A percentile compares a stretch with the other conserved stretches of the same genome.
Conservation (phyloP, 2,113 vertebrate species). For the Actenoides hombroni region DNA sequence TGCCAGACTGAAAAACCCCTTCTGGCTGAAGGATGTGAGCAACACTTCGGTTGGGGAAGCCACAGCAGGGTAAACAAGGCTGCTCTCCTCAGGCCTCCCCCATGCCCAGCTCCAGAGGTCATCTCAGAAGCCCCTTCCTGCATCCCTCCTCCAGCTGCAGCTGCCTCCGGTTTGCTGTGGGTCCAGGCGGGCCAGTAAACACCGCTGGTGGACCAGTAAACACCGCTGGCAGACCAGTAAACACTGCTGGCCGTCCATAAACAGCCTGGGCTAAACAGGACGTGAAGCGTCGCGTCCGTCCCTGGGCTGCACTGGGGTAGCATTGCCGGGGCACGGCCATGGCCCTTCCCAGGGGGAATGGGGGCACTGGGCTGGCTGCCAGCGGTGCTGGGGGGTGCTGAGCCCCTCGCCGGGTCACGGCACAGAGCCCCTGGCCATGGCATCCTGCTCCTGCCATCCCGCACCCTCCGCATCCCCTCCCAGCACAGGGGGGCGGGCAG, state of each 20-base stretch:
- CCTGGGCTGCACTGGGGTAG: neutral
- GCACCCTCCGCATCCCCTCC: accelerated
- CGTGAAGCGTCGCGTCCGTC: neutral
- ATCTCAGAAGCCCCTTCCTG: neutral
- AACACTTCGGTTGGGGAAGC: neutral
- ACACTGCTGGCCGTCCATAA: neutral
- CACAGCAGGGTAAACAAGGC: slow-evolving; percentile 13
- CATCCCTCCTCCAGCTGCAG: slow-evolving; percentile 24
- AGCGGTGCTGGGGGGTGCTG: neutral
- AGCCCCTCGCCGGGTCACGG: neutral
- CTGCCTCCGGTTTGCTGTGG: slow-evolving; percentile 11
- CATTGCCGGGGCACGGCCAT: accelerated
- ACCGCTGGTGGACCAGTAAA: too few species aligned
- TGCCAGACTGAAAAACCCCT: neutral
- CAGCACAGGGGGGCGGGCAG: accelerated
- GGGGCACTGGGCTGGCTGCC: neutral
- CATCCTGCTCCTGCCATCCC: neutral
- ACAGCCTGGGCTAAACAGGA: neutral
- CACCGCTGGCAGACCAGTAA: too few species aligned
- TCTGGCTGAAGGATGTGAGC: neutral
- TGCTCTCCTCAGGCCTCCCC: neutral
- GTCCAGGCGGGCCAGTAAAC: neutral
- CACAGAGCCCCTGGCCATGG: accelerated
- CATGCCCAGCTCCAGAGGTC: neutral
- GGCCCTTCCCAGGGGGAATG: accelerated